Base-by-base conservation (phyloP, 2,888 invertebrate genomes). In the Sinotaia quadrata region DNA sequence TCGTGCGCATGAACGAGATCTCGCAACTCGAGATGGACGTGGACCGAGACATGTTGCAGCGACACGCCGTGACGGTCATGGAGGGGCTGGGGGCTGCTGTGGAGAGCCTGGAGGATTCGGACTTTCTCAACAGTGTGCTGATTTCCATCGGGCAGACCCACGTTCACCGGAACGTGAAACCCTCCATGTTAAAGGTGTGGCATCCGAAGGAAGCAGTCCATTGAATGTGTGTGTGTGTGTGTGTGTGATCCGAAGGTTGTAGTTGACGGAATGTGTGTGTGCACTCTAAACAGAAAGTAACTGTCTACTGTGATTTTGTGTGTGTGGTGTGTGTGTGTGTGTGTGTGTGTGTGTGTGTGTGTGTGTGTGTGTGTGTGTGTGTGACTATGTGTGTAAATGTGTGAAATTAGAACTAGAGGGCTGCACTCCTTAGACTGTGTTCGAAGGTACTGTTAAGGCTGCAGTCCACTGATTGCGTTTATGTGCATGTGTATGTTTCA, bases 81-180 rank as follows among this genome's bases (percentile, higher is more conserved):
- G 84, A 84, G 71, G 85, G 84, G 1, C 80, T 86, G 47, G 85
- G 85, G 2, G 86, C 86, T 0, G 84, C 85, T 0, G 86, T 85
- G 18, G 86, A 86, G 74, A 84, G 82, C 65, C 76, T 86, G 34
- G 85, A 85, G 36, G 85, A 86, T 66, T 81, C 84, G 0, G 80
- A 80, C 33, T 81, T 84, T 60, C 80, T 86, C n/a, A 83, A 83
- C 67, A 79, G 77, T 65, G 81, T 85, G 8, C 78, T 86, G 31
- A 75, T 84, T 41, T 81, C 84, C 4, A 80, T 86, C 44, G 86
- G 86, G 7, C 84, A 85, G 71, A 83, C 83, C n/a, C 86, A 86
- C 73, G 79, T 81, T 27, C 77, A 81, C 47, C 72, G 84, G 8
- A 75, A 80, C 15, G 83, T 86, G 47, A 84, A 83, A 72, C 82